These are phyloP conservation scores for Syrphus vitripennis DNA, from an alignment of 2,888 invertebrate species.

Conservation along the genomic window DNA sequence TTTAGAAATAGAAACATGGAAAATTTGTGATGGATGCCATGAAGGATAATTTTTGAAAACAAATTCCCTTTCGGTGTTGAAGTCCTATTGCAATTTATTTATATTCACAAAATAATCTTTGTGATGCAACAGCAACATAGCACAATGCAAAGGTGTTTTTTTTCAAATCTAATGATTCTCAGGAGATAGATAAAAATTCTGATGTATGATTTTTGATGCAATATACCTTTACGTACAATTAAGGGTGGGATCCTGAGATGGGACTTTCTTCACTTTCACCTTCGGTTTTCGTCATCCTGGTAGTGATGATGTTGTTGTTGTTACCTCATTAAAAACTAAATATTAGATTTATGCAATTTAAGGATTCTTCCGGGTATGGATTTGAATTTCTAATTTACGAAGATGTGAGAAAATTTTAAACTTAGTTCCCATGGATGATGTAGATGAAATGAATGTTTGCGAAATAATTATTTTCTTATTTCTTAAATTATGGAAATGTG, in stretches of 20 bases:
- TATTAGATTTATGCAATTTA: conserved; percentile 57
- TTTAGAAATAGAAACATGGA: conserved; percentile 5
- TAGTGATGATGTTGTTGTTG: neutral
- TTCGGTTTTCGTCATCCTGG: neutral
- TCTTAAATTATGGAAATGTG: conserved; percentile 62
- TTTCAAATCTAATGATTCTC: conserved; percentile 41
- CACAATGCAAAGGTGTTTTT: conserved; percentile 44
- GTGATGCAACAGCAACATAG: neutral
- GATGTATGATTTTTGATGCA: conserved; percentile 12
- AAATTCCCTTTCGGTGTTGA: conserved; percentile 13
- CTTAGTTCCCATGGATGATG: conserved; percentile 51
- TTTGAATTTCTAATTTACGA: conserved; percentile 58
- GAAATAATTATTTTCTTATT: conserved; percentile 37
- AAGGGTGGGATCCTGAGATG: conserved; percentile 54
- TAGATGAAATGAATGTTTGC: conserved; percentile 34
- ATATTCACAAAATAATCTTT: neutral
- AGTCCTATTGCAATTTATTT: conserved; percentile 59
- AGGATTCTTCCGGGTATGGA: conserved; percentile 61
- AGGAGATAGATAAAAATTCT: conserved; percentile 33
- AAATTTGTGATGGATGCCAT: conserved; percentile 63
- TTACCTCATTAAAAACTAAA: neutral
- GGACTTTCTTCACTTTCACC: conserved; percentile 57
- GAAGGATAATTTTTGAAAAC: conserved; percentile 43
- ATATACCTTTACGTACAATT: neutral
- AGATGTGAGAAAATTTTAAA: conserved; percentile 30